Percentiles rank a stretch among this genome's conserved stretches.
Conservation (phyloP, 1,140 invertebrate genomes). For the Drosophila repletoides region DNA sequence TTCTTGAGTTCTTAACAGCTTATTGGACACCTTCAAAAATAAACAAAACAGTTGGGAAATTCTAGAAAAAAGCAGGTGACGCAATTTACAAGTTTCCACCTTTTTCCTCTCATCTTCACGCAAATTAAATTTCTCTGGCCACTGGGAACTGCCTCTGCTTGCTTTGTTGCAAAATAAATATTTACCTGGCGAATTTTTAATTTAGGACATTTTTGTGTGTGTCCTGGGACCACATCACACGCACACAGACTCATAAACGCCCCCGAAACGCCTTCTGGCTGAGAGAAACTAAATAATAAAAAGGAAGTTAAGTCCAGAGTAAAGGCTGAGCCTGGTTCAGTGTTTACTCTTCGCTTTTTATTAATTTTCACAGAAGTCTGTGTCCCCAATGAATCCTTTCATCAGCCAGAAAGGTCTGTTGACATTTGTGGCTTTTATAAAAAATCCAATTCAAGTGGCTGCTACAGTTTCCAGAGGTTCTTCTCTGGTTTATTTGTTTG, state of each 20-base stretch:
- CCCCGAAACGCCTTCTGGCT: conserved; percentile 1
- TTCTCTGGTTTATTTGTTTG: not conserved
- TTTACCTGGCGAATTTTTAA: conserved; percentile 62
- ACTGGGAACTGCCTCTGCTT: not conserved
- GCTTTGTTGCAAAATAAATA: conserved; percentile 49
- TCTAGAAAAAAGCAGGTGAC: not conserved
- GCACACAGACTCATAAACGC: too few species aligned
- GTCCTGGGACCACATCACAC: conserved; percentile 48
- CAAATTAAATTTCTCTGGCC: conserved; percentile 17
- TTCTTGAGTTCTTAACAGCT: not conserved
- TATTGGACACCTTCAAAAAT: not conserved
- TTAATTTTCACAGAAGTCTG: conserved; percentile 50
- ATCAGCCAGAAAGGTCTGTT: not conserved
- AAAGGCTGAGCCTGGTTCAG: conserved; percentile 15
- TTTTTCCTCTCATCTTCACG: not conserved
- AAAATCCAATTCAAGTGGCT: not conserved
- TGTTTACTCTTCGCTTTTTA: conserved; percentile 53
- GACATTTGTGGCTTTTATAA: conserved; percentile 28
- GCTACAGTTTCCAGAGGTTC: too few species aligned
- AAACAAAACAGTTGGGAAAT: too few species aligned
- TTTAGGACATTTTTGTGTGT: conserved; percentile 50
- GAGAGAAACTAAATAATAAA: conserved; percentile 15
- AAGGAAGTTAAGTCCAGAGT: not conserved
- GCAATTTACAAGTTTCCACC: not conserved
- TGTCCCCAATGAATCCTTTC: conserved; percentile 1